A percentile compares a stretch with the other conserved stretches of the same genome.
phyloP scores from a whole-genome alignment of 23 tunicate species.

The Halocynthia aurantium region DNA sequence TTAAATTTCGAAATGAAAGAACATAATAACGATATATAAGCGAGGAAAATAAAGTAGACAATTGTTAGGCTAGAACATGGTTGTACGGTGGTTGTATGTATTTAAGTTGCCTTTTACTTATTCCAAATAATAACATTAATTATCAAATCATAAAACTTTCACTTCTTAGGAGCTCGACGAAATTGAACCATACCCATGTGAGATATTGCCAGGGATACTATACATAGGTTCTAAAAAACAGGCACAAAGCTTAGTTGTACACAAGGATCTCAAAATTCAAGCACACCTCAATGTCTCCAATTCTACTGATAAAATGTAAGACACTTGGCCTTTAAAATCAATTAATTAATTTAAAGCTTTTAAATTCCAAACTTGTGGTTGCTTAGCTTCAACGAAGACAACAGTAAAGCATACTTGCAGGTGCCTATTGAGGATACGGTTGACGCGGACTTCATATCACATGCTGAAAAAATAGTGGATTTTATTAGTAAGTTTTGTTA shows the following conservation, averaged over 20 bases:
- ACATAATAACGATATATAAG: not conserved
- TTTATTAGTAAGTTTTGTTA: constrained; percentile 53
- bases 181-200: constrained; percentile 77
- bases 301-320: constrained; percentile 47
- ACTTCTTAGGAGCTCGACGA: constrained; percentile 53
- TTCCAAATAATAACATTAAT: too few species aligned
- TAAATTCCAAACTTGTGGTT: not conserved
- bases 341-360: too few species aligned
- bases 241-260: constrained; percentile 45
- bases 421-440: constrained; percentile 61
- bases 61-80: too few species aligned
- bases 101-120: too few species aligned
- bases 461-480: constrained; percentile 38
- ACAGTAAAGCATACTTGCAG: constrained; percentile 43
- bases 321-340: too few species aligned
- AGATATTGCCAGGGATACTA: constrained; percentile 66
- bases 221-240: constrained; percentile 74
- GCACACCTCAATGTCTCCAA: constrained; percentile 73
- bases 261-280: constrained; percentile 74
- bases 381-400: constrained; percentile 32
- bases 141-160: not conserved
- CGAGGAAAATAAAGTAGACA: too few species aligned
- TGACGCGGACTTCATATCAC: constrained; percentile 28
- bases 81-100: too few species aligned
- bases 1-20: not conserved